These are phyloP conservation scores for Drosophila percnosoma DNA, from an alignment of 2,888 invertebrate genomes.

Conservation along the genomic window DNA sequence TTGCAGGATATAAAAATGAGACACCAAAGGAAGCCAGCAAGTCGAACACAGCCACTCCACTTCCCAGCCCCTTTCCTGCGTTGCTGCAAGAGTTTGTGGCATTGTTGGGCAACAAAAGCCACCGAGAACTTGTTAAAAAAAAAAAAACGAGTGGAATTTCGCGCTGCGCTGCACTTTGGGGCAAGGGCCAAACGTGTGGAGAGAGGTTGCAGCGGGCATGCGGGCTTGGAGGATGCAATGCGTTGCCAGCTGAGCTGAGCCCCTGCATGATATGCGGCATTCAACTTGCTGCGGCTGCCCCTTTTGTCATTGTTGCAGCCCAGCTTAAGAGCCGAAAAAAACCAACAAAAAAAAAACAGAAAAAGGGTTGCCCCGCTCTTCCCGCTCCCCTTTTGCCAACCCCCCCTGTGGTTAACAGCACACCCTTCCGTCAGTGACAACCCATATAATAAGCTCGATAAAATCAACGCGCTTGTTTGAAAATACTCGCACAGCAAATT, in stretches of 20 bases:
- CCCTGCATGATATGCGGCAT: slow-evolving; percentile 48
- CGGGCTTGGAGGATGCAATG: slow-evolving; percentile 59
- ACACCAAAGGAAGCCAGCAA: slow-evolving; percentile 37
- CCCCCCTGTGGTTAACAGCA: not conserved
- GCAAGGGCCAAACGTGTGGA: not conserved
- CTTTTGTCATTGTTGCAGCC: slow-evolving; percentile 49
- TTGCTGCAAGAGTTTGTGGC: slow-evolving; percentile 56
- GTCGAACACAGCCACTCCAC: slow-evolving; percentile 1
- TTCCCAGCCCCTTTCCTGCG: not conserved
- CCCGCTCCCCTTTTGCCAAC: not conserved
- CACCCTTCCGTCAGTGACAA: slow-evolving; percentile 29
- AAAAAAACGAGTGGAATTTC: slow-evolving; percentile 78
- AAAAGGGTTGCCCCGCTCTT: slow-evolving; percentile 52
- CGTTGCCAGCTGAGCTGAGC: slow-evolving; percentile 60
- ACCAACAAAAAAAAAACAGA: not conserved
- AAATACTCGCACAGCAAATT: slow-evolving; percentile 57
- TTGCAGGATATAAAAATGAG: slow-evolving; percentile 25
- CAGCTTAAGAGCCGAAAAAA: slow-evolving; percentile 52
- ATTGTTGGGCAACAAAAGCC: slow-evolving; percentile 78
- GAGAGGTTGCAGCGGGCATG: slow-evolving; percentile 34
- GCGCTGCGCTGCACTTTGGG: slow-evolving; percentile 78
- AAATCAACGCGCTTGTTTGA: slow-evolving; percentile 69
- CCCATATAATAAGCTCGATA: slow-evolving; percentile 79
- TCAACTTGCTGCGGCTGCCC: slow-evolving; percentile 43
- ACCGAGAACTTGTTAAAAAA: slow-evolving; percentile 73